These are phyloP conservation scores for Eubasilissa splendida DNA, from an alignment of 2,888 invertebrate species.

Conservation along the genomic window DNA sequence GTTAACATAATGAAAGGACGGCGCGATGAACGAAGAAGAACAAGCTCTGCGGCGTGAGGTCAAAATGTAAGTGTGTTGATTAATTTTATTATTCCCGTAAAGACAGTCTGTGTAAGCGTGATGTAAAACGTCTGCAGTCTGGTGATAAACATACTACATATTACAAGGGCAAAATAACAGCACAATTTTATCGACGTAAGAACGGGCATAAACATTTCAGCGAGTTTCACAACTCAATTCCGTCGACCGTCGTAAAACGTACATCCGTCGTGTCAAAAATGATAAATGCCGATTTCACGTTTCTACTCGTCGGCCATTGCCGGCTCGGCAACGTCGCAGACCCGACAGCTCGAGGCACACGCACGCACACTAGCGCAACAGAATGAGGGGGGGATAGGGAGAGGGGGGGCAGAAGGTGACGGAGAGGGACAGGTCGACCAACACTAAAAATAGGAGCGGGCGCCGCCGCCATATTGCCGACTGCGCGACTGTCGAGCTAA, in stretches of 20 bases:
- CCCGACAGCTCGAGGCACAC: conserved; percentile 35
- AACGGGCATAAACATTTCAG: conserved; percentile 37
- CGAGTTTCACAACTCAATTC: conserved; percentile 41
- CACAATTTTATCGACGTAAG: conserved; percentile 37
- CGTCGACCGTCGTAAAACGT: conserved; percentile 40
- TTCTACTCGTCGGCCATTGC: conserved; percentile 29
- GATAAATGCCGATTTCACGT: conserved; percentile 40
- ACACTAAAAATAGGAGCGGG: conserved; percentile 47
- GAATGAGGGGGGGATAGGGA: neutral
- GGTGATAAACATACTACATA: conserved; percentile 10
- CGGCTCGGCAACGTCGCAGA: conserved; percentile 33
- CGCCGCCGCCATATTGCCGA: conserved; percentile 44
- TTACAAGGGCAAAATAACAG: conserved; percentile 41
- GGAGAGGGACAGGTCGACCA: conserved; percentile 58
- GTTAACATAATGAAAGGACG: too few species aligned
- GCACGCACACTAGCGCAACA: neutral
- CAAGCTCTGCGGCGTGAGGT: too few species aligned
- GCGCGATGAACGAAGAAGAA: too few species aligned
- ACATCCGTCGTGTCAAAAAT: conserved; percentile 41
- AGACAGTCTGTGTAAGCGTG: neutral
- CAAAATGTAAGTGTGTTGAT: too few species aligned
- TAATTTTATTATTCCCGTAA: too few species aligned
- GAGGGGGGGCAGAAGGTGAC: conserved; percentile 61
- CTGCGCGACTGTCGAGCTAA: conserved; percentile 34
- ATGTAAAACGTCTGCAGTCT: neutral